Evolutionary conservation across 2,888 invertebrate species (phyloP).

Genomic region (Ophonus ardosiacus): DNA sequence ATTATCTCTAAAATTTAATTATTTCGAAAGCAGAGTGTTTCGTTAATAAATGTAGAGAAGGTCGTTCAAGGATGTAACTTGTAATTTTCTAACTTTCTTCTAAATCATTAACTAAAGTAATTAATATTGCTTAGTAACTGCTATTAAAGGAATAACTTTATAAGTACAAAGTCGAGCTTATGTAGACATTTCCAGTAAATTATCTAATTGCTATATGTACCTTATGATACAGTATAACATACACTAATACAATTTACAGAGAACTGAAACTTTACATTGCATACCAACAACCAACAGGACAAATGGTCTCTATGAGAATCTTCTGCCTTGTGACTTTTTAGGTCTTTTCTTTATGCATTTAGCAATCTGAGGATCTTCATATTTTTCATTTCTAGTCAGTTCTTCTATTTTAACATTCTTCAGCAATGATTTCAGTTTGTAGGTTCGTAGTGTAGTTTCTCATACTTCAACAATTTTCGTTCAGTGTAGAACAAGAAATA

Average conservation of each 20-base stretch:
- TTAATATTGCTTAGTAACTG: conserved; percentile 27
- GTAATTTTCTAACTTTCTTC: conserved; percentile 28
- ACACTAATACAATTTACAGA: conserved; percentile 46
- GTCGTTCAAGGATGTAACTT: conserved; percentile 21
- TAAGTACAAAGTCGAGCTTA: conserved; percentile 16
- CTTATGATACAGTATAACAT: conserved; percentile 44
- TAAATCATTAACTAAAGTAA: conserved; percentile 26
- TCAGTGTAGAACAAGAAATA: conserved; percentile 6
- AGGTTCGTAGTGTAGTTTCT: conserved; percentile 18
- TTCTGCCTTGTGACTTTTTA: conserved; percentile 46
- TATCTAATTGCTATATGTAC: conserved; percentile 31
- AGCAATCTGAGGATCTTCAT: conserved; percentile 42
- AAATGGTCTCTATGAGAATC: conserved; percentile 37
- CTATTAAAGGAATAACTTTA: conserved; percentile 17
- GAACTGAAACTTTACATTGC: conserved; percentile 43
- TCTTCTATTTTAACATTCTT: conserved; percentile 28
- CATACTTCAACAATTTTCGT: conserved; percentile 31
- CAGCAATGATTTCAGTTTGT: conserved; percentile 22
- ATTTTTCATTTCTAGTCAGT: conserved; percentile 34
- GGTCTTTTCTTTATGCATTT: conserved; percentile 41
- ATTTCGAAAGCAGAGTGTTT: conserved; percentile 9
- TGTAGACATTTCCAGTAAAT: conserved; percentile 39
- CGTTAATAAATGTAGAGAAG: conserved; percentile 3
- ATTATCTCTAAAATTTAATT: neutral
- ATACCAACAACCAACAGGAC: conserved; percentile 39